Percentiles rank a stretch among this genome's conserved stretches.
These are phyloP conservation scores for Echinometra lucunter DNA, from an alignment of 53 echinoderm and acorn worm species.

Conservation along the genomic window DNA sequence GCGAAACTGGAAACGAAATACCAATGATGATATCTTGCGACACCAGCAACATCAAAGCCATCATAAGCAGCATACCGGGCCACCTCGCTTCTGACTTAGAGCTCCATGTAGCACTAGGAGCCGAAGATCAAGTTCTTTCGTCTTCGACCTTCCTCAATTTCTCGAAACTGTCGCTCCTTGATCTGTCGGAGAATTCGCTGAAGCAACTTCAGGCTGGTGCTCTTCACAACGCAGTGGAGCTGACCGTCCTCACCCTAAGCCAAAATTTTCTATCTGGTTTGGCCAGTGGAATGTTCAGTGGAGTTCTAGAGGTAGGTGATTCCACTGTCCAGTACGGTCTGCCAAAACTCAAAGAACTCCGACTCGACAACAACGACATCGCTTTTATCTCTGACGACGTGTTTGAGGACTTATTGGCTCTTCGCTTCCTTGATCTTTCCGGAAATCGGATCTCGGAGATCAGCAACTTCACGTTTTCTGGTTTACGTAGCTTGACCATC, in stretches of 20 bases:
- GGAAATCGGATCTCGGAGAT: constrained; percentile 52
- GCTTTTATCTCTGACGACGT: neutral
- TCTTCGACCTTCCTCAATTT: neutral
- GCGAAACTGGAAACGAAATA: neutral
- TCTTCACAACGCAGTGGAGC: neutral
- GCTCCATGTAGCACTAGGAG: constrained; percentile 11
- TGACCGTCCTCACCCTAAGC: constrained; percentile 16
- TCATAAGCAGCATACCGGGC: neutral
- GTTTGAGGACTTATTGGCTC: neutral
- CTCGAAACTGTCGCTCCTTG: neutral
- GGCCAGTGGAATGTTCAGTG: constrained; percentile 11
- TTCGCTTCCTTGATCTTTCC: constrained; percentile 57
- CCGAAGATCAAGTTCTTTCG: neutral
- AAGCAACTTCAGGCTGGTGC: neutral
- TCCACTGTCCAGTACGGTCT: neutral
- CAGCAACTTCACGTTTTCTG: constrained; percentile 25
- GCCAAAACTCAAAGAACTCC: constrained; percentile 33
- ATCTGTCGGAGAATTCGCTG: constrained; percentile 15
- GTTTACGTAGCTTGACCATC: neutral
- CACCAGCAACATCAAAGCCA: neutral
- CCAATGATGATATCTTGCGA: constrained; percentile 38
- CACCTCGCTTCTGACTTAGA: neutral
- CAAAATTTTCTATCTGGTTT: constrained; percentile 9
- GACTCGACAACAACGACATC: constrained; percentile 49
- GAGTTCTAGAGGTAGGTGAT: neutral